These are phyloP conservation scores for Microcebus lehilahytsara DNA, from an alignment of 2,113 vertebrate species.

Conservation along the genomic window DNA sequence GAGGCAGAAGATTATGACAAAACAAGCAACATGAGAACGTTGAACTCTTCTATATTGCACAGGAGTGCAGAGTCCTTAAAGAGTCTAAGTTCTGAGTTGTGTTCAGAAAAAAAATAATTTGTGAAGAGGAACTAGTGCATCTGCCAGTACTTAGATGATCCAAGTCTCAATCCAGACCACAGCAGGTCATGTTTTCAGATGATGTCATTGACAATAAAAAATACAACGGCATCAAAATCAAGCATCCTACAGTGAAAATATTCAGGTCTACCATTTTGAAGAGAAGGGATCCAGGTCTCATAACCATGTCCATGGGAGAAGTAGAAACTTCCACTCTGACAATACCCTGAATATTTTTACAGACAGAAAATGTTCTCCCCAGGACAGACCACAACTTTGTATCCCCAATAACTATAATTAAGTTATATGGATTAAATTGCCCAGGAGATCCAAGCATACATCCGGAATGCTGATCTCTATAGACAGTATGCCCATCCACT, in stretches of 20 bases:
- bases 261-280: slow-evolving; percentile 92
- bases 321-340: slow-evolving; percentile 93
- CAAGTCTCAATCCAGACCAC: slow-evolving; percentile 91
- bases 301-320: slow-evolving; percentile 88
- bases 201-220: slow-evolving; percentile 93
- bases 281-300: slow-evolving; percentile 85
- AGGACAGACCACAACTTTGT: slow-evolving; percentile 86
- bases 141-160: slow-evolving; percentile 90
- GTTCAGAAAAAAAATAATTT: slow-evolving; percentile 81
- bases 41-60: slow-evolving; percentile 95
- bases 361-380: slow-evolving; percentile 83
- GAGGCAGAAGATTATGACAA: slow-evolving; percentile 93
- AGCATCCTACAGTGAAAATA: slow-evolving; percentile 92
- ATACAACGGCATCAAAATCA: slow-evolving; percentile 87
- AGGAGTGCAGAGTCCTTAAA: slow-evolving; percentile 92
- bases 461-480: slow-evolving; percentile 80
- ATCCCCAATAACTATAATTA: slow-evolving; percentile 86
- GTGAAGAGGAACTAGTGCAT: slow-evolving; percentile 88
- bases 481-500: slow-evolving; percentile 83
- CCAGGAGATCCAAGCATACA: slow-evolving; percentile 81
- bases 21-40: slow-evolving; percentile 94
- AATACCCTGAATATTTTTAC: slow-evolving; percentile 91
- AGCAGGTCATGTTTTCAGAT: slow-evolving; percentile 87
- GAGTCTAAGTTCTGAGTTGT: slow-evolving; percentile 91
- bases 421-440: slow-evolving; percentile 80